Evolutionary conservation across 1,140 invertebrate species (phyloP), one percentile per base, ranked within the genome.

Genomic region (Drosophila suzukii): DNA sequence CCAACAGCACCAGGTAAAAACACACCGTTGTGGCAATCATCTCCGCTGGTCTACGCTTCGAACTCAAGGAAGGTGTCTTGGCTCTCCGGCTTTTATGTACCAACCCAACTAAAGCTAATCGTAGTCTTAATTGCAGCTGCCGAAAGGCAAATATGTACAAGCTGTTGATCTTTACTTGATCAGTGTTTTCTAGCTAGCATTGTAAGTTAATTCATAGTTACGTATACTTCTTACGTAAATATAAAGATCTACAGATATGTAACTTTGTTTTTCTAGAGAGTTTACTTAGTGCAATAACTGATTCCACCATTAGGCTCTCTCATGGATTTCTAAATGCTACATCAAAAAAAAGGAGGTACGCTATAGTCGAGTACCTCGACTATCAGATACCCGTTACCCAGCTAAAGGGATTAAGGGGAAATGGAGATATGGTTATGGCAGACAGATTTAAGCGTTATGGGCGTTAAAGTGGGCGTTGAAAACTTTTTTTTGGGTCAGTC

Each of bases 1-100:
- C 67, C 4, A 71, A 12, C 10, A 71, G 43, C 50, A 70, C 63
- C 65, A 71, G 27, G 67, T 71, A 70, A 30, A 71, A 71, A 34
- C 63, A 70, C 41, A 71, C 17, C 50, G 50, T 70, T 15, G 67
- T 57, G n/a, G 67, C 67, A 49, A 71, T 71, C 67, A 71, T 71
- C 34, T 39, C n/a, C 12, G 43, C 13, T 17, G 12, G 70, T 71
- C 41, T 39, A 12, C n/a, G 36, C 13, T 17, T 12, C 12, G 13
- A 46, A 46, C 60, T 70, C 36, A 30, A 49, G n/a, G 10, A 4
- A 11, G 6, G 13, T 24, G 15, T 15, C 34, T 34, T 10, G 17
- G 10, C 36, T 17, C 6, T n/a, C 7, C 27, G 8, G 17, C 36
- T 44, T 67, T 66, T 67, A 70, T 57, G 47, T 30, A 15, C 30